Percentiles rank a stretch among this genome's conserved stretches.
Conservation (phyloP, 2,888 invertebrate genomes). For the Smittia aterrima region DNA sequence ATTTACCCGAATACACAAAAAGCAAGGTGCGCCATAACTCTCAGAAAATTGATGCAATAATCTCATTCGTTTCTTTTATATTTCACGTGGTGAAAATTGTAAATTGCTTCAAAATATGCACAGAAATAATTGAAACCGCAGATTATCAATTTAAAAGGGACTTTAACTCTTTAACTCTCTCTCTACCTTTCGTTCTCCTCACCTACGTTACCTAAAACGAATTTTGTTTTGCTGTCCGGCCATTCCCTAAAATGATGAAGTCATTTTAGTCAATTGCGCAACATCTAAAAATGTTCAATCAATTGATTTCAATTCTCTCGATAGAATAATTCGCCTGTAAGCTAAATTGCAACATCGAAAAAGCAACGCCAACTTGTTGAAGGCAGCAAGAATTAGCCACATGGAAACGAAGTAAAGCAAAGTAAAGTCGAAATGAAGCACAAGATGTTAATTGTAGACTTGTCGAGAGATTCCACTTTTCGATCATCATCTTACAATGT, state of each 20-base stretch:
- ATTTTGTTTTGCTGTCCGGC: background rate
- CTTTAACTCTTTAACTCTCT: background rate
- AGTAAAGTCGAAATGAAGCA: background rate
- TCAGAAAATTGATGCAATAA: background rate
- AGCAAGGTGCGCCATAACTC: slow-evolving; percentile 18
- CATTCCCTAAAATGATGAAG: slow-evolving; percentile 2
- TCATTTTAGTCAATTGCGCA: slow-evolving; percentile 2
- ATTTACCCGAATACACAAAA: slow-evolving; percentile 1
- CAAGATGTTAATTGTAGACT: background rate
- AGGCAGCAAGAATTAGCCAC: background rate
- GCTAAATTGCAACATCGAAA: background rate
- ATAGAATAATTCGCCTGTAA: background rate
- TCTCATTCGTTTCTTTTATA: background rate
- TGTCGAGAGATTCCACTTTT: background rate
- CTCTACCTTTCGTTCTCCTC: no score
- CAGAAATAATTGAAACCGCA: slow-evolving; percentile 20
- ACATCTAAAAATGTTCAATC: background rate
- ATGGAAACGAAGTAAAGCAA: background rate
- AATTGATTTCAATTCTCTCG: background rate
- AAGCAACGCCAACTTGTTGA: background rate
- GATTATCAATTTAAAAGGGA: slow-evolving; percentile 13
- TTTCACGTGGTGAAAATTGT: slow-evolving; percentile 19
- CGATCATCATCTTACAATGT: background rate
- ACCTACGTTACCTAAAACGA: no score
- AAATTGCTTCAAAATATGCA: slow-evolving; percentile 13